phyloP scores from a whole-genome alignment of 2,888 invertebrate genomes.

The Dicycla oo region DNA sequence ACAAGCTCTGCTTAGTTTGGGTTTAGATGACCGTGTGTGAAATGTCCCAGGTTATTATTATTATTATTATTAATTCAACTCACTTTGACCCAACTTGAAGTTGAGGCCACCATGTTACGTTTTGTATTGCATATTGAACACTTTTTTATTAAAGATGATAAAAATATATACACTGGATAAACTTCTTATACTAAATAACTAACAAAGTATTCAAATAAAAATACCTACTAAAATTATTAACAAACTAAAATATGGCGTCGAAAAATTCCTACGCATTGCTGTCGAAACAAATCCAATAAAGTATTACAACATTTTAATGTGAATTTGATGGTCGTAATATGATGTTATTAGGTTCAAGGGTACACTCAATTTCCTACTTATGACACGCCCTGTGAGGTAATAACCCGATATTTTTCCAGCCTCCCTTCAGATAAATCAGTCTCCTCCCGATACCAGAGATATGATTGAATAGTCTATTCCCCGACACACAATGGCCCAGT shows the following conservation, averaged over 20 bases:
- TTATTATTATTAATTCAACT: slow-evolving; percentile 2
- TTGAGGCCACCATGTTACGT: background rate
- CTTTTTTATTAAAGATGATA: too few relatives aligned
- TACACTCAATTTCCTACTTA: slow-evolving; percentile 6
- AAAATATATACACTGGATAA: too few relatives aligned
- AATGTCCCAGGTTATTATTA: too few relatives aligned
- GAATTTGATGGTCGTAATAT: background rate
- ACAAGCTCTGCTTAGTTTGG: too few relatives aligned
- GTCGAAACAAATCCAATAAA: slow-evolving; percentile 8
- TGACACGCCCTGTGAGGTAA: background rate
- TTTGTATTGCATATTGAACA: slow-evolving; percentile 9
- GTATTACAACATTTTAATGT: background rate
- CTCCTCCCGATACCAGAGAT: slow-evolving; percentile 16
- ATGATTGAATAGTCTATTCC: slow-evolving; percentile 43
- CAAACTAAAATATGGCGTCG: too few relatives aligned
- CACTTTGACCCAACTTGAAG: background rate
- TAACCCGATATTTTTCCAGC: slow-evolving; percentile 11
- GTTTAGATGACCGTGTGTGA: too few relatives aligned
- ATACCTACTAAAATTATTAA: too few relatives aligned
- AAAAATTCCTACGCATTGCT: too few relatives aligned
- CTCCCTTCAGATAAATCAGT: slow-evolving; percentile 18
- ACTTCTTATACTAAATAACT: too few relatives aligned
- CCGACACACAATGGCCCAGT: slow-evolving; percentile 23
- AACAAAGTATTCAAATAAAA: too few relatives aligned
- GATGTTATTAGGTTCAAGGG: slow-evolving; percentile 5